Percentiles rank a stretch among this genome's conserved stretches.
Conservation (phyloP, 2,113 vertebrate species). For the Nothoprocta pentlandii region DNA sequence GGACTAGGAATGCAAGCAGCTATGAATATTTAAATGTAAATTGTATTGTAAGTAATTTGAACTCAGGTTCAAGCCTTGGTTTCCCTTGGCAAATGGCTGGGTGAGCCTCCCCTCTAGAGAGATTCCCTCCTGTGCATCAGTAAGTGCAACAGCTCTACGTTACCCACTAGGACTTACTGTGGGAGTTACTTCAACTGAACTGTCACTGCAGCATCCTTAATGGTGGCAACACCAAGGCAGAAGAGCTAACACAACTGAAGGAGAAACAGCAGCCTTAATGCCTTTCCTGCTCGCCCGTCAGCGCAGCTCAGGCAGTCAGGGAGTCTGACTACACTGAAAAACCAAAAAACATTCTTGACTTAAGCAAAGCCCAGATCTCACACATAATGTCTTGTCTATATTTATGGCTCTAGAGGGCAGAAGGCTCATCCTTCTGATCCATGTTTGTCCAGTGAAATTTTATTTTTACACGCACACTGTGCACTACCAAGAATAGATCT, state of each 20-base stretch:
- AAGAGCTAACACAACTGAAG: fast-evolving
- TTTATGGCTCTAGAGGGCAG: not conserved
- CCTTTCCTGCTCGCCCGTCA: not conserved
- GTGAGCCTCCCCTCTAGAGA: fast-evolving
- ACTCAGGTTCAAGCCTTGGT: not conserved
- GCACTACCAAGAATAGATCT: not conserved
- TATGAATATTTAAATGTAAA: not conserved
- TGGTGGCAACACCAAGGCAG: fast-evolving
- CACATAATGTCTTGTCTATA: not conserved
- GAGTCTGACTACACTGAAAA: not conserved
- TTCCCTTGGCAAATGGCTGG: not conserved
- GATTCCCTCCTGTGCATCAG: not conserved
- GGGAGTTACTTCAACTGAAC: not conserved
- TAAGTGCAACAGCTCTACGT: not conserved
- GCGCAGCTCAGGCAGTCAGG: not conserved
- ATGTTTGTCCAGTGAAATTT: not conserved
- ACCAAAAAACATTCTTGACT: not conserved
- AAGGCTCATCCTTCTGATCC: not conserved
- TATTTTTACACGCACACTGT: not conserved
- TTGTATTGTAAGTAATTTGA: not conserved
- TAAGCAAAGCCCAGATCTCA: not conserved
- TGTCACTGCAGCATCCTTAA: not conserved
- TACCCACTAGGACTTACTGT: no score
- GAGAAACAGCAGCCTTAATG: not conserved
- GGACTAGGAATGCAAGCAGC: not conserved